Evolutionary conservation across 1,140 invertebrate species (phyloP).

Genomic region (Megalopta genalis): DNA sequence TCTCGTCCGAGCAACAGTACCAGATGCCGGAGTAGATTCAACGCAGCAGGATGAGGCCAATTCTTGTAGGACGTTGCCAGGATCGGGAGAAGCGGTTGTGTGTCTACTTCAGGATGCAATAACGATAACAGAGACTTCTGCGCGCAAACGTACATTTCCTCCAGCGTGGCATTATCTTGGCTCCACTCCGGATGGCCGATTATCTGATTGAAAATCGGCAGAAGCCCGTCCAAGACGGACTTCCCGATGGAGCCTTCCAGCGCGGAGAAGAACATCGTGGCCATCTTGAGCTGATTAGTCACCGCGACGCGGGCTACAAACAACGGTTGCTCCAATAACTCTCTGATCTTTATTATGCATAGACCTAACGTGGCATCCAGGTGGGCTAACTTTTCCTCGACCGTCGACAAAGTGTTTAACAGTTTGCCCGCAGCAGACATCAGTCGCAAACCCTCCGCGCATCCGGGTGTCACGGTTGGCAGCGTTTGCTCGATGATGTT

Average conservation of each 20-base stretch:
- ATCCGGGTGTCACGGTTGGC: conserved; percentile 61
- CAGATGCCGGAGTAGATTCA: conserved; percentile 82
- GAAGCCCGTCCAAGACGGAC: conserved; percentile 70
- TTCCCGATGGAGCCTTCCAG: conserved; percentile 80
- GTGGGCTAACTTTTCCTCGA: conserved; percentile 84
- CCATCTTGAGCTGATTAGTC: conserved; percentile 83
- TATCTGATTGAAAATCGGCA: conserved; percentile 73
- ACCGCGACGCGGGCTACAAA: conserved; percentile 54
- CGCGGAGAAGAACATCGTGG: conserved; percentile 85
- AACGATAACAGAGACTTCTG: conserved; percentile 78
- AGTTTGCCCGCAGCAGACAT: conserved; percentile 90
- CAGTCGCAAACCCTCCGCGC: conserved; percentile 84
- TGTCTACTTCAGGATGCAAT: conserved; percentile 80
- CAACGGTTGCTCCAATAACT: conserved; percentile 79
- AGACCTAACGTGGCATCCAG: conserved; percentile 86
- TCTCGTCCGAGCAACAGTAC: conserved; percentile 77
- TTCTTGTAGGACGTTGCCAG: conserved; percentile 85
- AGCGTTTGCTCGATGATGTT: conserved; percentile 71
- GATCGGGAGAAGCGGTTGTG: conserved; percentile 76
- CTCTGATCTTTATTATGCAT: conserved; percentile 84
- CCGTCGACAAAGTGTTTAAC: conserved; percentile 83
- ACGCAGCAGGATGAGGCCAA: conserved; percentile 84
- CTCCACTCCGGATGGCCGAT: conserved; percentile 69
- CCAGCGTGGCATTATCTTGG: conserved; percentile 67
- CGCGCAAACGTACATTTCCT: conserved; percentile 71